Conservation (phyloP, 2,888 invertebrate genomes). For the Drosophila falleni region DNA sequence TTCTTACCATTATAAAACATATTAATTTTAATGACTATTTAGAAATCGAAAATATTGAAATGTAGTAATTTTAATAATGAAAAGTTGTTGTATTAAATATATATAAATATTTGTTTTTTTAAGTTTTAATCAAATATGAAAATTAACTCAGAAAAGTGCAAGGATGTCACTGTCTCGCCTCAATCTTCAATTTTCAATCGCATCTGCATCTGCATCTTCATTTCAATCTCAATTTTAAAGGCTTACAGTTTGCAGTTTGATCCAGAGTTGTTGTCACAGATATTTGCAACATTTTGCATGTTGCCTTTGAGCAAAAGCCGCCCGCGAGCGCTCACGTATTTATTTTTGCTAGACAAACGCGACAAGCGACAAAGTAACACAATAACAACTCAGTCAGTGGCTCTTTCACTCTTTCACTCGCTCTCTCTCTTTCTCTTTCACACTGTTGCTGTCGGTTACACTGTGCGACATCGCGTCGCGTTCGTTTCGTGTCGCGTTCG, state of each 20-base stretch:
- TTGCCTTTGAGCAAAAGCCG: slow-evolving; percentile 72
- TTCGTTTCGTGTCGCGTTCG: slow-evolving; percentile 19
- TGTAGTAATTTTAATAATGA: too few relatives aligned
- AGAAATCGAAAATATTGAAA: too few relatives aligned
- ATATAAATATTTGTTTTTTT: background rate
- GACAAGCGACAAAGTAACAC: slow-evolving; percentile 27
- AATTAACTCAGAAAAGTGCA: background rate
- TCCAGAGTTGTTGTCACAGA: slow-evolving; percentile 54
- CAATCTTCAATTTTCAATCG: background rate
- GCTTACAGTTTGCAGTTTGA: slow-evolving; percentile 3
- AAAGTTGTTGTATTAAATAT: background rate
- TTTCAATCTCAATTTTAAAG: slow-evolving; percentile 8
- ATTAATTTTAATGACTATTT: too few relatives aligned
- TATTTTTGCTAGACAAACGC: slow-evolving; percentile 32
- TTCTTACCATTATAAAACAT: too few relatives aligned
- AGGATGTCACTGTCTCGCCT: slow-evolving; percentile 32
- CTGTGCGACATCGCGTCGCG: slow-evolving; percentile 30
- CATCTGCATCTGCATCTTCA: slow-evolving; percentile 6
- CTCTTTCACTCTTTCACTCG: slow-evolving; percentile 10
- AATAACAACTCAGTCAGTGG: slow-evolving; percentile 8
- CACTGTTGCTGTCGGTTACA: slow-evolving; percentile 29
- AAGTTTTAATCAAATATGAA: background rate
- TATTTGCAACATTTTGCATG: slow-evolving; percentile 77
- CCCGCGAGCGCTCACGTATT: slow-evolving; percentile 64
- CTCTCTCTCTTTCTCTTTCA: slow-evolving; percentile 1